These are phyloP conservation scores for Rotaria sp. DNA, from an alignment of 2,888 invertebrate species.

Conservation along the genomic window DNA sequence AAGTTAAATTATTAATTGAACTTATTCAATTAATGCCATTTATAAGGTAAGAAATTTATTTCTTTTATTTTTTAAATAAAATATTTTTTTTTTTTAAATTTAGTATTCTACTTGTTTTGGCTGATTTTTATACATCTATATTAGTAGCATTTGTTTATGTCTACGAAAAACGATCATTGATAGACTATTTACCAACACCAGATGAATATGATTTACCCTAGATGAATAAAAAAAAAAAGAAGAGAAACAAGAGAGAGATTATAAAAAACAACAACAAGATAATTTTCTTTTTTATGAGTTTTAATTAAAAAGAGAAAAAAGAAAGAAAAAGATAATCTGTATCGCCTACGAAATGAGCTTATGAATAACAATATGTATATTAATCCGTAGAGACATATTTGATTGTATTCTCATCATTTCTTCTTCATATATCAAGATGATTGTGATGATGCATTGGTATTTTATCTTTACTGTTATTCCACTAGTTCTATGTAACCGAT, in stretches of 20 bases:
- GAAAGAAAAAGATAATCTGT: background rate
- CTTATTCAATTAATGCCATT: slow-evolving; percentile 3
- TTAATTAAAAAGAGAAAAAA: background rate
- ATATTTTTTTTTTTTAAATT: background rate
- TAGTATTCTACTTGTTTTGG: slow-evolving; percentile 10
- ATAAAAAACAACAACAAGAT: background rate
- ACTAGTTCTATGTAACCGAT: background rate
- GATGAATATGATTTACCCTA: slow-evolving; percentile 14
- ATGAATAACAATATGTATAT: background rate
- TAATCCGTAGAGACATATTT: background rate
- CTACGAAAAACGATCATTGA: slow-evolving; percentile 8
- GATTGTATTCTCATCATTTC: background rate
- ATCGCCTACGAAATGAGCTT: slow-evolving; percentile 15
- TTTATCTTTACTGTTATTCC: background rate
- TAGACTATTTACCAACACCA: background rate
- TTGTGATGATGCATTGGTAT: background rate
- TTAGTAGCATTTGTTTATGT: slow-evolving; percentile 2
- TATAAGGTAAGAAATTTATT: background rate
- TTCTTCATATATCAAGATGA: background rate
- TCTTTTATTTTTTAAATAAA: too few species aligned
- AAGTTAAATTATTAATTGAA: slow-evolving; percentile 27
- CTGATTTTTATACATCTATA: slow-evolving; percentile 27
- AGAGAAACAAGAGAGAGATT: background rate
- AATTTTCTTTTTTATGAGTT: background rate
- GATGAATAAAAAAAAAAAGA: background rate